Conservation (phyloP, 2,113 vertebrate species). For the Rana temporaria region DNA sequence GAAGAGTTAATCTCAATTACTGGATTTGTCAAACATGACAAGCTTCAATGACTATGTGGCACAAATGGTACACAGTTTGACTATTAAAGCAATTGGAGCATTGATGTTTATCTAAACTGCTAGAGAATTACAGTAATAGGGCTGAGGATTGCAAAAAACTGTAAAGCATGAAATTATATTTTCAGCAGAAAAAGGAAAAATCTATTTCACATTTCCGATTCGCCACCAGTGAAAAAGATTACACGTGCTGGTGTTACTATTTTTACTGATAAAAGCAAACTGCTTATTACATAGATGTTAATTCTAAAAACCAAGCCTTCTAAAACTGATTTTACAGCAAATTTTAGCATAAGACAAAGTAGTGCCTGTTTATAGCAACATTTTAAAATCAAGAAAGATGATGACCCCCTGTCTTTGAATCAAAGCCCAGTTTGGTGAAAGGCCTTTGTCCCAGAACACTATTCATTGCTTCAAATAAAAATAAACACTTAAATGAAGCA, state of each 20-base stretch:
- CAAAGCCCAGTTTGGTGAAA: too few relatives aligned
- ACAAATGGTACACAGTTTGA: conserved; percentile 68
- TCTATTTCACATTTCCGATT: conserved; percentile 1
- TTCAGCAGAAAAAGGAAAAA: conserved; percentile 27
- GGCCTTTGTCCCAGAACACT: too few relatives aligned
- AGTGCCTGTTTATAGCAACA: too few relatives aligned
- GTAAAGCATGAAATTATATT: conserved; percentile 53
- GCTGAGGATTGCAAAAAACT: conserved; percentile 56
- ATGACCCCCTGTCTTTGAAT: too few relatives aligned
- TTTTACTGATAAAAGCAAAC: neutral
- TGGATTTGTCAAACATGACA: conserved; percentile 71
- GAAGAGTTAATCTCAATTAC: conserved; percentile 69
- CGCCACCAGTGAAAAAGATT: neutral
- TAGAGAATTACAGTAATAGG: conserved; percentile 64
- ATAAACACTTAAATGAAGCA: too few relatives aligned
- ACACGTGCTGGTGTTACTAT: conserved; percentile 7
- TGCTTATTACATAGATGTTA: neutral
- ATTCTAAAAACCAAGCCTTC: too few relatives aligned
- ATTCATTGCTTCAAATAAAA: too few relatives aligned
- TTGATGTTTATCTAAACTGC: conserved; percentile 68
- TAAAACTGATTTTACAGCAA: too few relatives aligned
- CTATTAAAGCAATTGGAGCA: conserved; percentile 73
- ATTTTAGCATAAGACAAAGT: too few relatives aligned
- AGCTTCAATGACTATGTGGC: conserved; percentile 65
- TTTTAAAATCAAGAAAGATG: too few relatives aligned